Evolutionary conservation across 1,140 invertebrate genomes (phyloP), one percentile per base, ranked within the genome.

Genomic region (Drosophila bifasciata): DNA sequence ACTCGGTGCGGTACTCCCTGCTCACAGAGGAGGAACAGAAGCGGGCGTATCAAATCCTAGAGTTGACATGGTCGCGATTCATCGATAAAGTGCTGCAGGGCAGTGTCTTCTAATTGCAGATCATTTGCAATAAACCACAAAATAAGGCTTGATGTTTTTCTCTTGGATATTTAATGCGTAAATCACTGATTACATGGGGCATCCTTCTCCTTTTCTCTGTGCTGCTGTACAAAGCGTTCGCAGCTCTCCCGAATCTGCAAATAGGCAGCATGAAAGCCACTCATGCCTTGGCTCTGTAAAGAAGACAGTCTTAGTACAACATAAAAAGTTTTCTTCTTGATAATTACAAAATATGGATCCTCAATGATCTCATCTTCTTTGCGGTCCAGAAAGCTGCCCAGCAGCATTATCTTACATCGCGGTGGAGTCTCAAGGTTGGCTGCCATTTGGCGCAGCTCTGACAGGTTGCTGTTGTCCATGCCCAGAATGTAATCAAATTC

Each of bases 401-500:
- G 93, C 5, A 98, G 85, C 50, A 95, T 91, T 58, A 98, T 92
- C 84, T 95, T 94, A 0, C 96, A 95, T 76, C 93, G 94, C 17
- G 92, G 92, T 0, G 48, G n/a, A 2, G 72, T 46, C 13, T 48
- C 15, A 45, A 93, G 92, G 58, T 92, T 86, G 1, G 94, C 93
- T 51, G 93, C 93, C 63, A 93, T 92, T 45, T 91, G 88, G 40
- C 94, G 94, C 13, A 98, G 90, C 53, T 95, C 93, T 4, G 86
- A 92, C 73, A 97, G 95, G 88, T 97, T 98, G 19, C 93, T 92
- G 41, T 95, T 92, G 91, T 98, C 97, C 97, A 98, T 98, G 23
- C 96, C 97, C 92, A 98, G 96, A 56, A 98, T 97, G 83, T 94
- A 97, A 86, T 98, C 95, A 91, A 95, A 98, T 11, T 94, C 92